phyloP scores from a whole-genome alignment of 2,113 vertebrate genomes.

The Craseonycteris thonglongyai region DNA sequence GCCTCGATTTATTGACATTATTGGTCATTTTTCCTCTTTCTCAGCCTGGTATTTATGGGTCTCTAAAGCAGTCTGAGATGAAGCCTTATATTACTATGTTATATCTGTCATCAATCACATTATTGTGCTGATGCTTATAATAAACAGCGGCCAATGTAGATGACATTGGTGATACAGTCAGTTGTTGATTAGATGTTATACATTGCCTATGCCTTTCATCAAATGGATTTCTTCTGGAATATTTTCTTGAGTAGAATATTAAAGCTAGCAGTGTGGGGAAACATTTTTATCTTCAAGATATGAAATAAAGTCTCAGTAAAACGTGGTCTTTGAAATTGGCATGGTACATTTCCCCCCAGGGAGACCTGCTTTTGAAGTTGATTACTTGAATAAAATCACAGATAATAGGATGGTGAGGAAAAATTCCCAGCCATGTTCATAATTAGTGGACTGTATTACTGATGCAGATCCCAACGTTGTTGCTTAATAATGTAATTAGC shows the following conservation, averaged over 20 bases:
- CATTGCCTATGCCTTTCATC: background rate
- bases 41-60: constrained; percentile 32
- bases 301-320: background rate
- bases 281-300: constrained; percentile 5
- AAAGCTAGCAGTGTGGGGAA: background rate
- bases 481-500: constrained; percentile 51
- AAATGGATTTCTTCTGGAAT: background rate
- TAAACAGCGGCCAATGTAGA: background rate
- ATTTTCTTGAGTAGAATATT: background rate
- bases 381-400: constrained; percentile 47
- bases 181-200: constrained; percentile 12
- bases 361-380: constrained; percentile 26
- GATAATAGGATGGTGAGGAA: constrained; percentile 8
- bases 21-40: background rate
- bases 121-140: background rate
- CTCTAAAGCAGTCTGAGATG: constrained; percentile 1
- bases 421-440: constrained; percentile 20
- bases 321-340: background rate
- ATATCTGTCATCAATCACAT: constrained; percentile 4
- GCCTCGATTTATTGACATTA: background rate
- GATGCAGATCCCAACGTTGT: background rate
- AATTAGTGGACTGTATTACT: constrained; percentile 51
- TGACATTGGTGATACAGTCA: background rate
- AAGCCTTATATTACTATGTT: background rate
- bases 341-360: background rate